Evolutionary conservation across 2,888 invertebrate species (phyloP).

Genomic region (Agriopis aurantiaria): DNA sequence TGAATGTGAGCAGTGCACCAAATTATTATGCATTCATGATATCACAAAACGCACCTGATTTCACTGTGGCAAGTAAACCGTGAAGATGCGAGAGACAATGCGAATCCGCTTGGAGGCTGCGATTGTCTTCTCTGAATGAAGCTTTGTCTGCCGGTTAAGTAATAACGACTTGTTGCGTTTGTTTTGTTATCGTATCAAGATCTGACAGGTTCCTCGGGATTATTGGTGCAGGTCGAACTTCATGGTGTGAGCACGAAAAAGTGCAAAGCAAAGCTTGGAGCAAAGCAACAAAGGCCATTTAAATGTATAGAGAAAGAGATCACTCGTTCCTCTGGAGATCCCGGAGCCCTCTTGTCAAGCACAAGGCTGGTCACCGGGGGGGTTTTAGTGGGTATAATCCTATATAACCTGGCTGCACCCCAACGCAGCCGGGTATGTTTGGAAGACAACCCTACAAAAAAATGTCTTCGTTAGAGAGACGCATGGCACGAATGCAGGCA

Average conservation of each 20-base stretch:
- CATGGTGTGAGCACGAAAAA: conserved; percentile 19
- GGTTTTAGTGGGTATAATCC: too few species aligned
- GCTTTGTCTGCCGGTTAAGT: conserved; percentile 44
- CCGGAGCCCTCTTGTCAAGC: too few species aligned
- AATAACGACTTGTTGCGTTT: conserved; percentile 47
- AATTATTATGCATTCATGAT: conserved; percentile 4
- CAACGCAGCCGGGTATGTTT: too few species aligned
- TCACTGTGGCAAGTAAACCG: conserved; percentile 39
- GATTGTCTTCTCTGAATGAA: conserved; percentile 43
- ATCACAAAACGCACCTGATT: conserved; percentile 41
- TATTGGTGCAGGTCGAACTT: conserved; percentile 34
- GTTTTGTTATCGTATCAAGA: conserved; percentile 41
- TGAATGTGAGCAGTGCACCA: not conserved
- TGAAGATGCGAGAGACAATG: conserved; percentile 48
- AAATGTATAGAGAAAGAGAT: too few species aligned
- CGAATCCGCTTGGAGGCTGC: conserved; percentile 41
- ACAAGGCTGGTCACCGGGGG: too few species aligned
- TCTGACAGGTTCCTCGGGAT: conserved; percentile 34
- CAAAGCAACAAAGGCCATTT: too few species aligned
- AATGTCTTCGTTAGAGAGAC: too few species aligned
- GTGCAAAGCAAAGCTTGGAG: too few species aligned
- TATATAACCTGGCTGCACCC: too few species aligned
- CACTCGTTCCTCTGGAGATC: too few species aligned
- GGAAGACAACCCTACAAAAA: too few species aligned
- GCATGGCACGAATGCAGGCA: too few species aligned